Percentiles rank a stretch among this genome's conserved stretches.
phyloP scores from a whole-genome alignment of 2,113 vertebrate species.

The Pelecanoides urinatrix region DNA sequence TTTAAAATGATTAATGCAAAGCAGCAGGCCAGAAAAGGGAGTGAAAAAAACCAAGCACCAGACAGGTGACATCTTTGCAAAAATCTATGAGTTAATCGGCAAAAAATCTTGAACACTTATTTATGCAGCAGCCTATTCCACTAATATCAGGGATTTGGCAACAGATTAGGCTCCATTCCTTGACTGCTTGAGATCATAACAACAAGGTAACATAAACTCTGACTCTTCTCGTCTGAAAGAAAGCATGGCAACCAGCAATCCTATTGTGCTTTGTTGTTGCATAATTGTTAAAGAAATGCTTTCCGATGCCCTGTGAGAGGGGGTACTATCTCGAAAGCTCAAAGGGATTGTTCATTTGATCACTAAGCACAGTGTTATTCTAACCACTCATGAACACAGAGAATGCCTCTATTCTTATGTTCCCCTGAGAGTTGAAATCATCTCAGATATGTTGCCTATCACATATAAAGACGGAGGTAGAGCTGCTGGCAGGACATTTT shows the following conservation, averaged over 20 bases:
- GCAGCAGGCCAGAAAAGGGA: neutral
- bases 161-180: neutral
- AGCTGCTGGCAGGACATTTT: neutral
- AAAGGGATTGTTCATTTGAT: slow-evolving; percentile 70
- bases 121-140: neutral
- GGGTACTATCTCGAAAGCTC: slow-evolving; percentile 68
- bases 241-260: neutral
- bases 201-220: slow-evolving; percentile 42
- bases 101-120: neutral
- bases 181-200: neutral
- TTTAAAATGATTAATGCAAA: neutral
- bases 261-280: slow-evolving; percentile 65
- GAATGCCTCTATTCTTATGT: slow-evolving; percentile 64
- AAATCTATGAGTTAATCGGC: neutral
- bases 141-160: neutral
- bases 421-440: slow-evolving; percentile 52
- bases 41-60: fast-evolving
- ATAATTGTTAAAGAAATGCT: slow-evolving; percentile 70
- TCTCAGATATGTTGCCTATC: slow-evolving; percentile 39
- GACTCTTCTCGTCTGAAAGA: slow-evolving; percentile 9
- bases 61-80: neutral
- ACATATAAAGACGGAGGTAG: neutral
- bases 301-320: slow-evolving; percentile 62
- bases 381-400: slow-evolving; percentile 50
- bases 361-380: slow-evolving; percentile 64